Evolutionary conservation across 2,888 invertebrate genomes (phyloP), one percentile per base, ranked within the genome.

Genomic region (Acanthosepion lycidas): DNA sequence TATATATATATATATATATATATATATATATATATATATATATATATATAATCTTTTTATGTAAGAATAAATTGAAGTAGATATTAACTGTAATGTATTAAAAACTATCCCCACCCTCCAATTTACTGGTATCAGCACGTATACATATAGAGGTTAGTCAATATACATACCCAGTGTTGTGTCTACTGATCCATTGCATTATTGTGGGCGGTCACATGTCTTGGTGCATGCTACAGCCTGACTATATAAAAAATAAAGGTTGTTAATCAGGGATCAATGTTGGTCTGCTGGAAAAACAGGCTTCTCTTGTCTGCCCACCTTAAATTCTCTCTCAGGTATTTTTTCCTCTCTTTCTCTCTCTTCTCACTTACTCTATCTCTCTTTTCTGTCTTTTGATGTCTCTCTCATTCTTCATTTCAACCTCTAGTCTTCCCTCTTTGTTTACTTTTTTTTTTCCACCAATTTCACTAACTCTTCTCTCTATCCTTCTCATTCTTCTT

Each of bases 181-280:
- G 78, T 33, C n/a, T 78, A n/a, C n/a, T 78, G n/a, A n/a, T 33
- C 33, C 12, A 12, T 33, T 78, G n/a, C n/a, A n/a, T n/a, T 33
- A n/a, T 78, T 4, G 78, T 78, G 78, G 78, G 78, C 78, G 78
- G 78, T 78, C 78, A 78, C 78, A 33, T 78, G 78, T 78, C 78
- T 9, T 8, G 33, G n/a, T 78, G 78, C 78, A n/a, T 78, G n/a
- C 12, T 9, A n/a, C 3, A n/a, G 23, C 42, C 8, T n/a, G n/a
- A 9, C 78, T 33, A 78, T n/a, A n/a, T 15, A 8, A 15, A n/a
- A 12, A n/a, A n/a, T 15, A n/a, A n/a, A 78, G 92, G 92, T 92
- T 92, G 92, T 92, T 8, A 28, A 49, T 92, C 26, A 51, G 48
- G 92, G 49, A 92, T 92, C 92, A 26, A 92, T 92, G 51, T 92